Evolutionary conservation across 2,888 invertebrate species (phyloP).

Genomic region (Epinotia brunnichana): DNA sequence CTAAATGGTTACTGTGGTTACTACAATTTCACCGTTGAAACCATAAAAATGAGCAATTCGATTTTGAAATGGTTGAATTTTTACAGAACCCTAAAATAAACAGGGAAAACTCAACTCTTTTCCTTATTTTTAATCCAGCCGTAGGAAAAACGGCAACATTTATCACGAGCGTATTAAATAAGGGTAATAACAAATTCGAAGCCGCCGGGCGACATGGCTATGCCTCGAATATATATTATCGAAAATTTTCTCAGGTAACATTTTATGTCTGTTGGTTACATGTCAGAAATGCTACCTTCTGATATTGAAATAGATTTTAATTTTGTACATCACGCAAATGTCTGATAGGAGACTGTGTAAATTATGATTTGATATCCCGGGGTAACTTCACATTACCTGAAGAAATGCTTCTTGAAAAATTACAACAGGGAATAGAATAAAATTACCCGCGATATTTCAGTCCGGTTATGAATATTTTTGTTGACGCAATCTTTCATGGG

Average conservation of each 20-base stretch:
- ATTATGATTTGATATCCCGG: slow-evolving; percentile 10
- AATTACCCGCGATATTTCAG: slow-evolving; percentile 41
- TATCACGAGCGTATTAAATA: slow-evolving; percentile 73
- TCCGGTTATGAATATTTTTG: slow-evolving; percentile 42
- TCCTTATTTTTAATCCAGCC: slow-evolving; percentile 62
- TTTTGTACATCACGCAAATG: neutral
- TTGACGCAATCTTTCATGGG: slow-evolving; percentile 36
- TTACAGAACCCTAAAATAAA: slow-evolving; percentile 31
- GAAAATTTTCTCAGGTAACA: neutral
- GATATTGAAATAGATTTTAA: slow-evolving; percentile 6
- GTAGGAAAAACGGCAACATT: slow-evolving; percentile 61
- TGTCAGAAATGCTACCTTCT: neutral
- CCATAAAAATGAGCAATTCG: neutral
- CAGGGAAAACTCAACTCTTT: slow-evolving; percentile 61
- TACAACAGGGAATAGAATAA: slow-evolving; percentile 45
- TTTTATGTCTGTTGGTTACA: neutral
- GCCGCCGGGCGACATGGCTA: slow-evolving; percentile 61
- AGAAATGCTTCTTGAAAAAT: slow-evolving; percentile 49
- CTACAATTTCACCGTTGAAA: neutral
- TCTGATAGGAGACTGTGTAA: slow-evolving; percentile 7
- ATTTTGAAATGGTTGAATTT: neutral
- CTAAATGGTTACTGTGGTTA: neutral
- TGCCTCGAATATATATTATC: slow-evolving; percentile 52
- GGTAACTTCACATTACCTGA: slow-evolving; percentile 41
- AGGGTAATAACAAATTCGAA: slow-evolving; percentile 74